Conservation (phyloP, 2,888 invertebrate species). For the Drosophila nr. perissopoda region DNA sequence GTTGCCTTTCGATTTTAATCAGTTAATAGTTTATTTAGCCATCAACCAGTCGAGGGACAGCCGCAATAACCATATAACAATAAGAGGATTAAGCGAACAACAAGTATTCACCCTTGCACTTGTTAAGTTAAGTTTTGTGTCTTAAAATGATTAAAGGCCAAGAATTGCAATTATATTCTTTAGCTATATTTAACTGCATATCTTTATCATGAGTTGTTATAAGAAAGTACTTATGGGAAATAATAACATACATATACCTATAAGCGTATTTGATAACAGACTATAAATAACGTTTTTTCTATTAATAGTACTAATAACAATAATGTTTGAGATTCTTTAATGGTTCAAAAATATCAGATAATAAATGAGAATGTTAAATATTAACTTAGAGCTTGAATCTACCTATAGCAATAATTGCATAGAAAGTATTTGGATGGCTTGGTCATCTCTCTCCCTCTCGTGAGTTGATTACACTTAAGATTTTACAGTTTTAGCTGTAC, state of each 20-base stretch:
- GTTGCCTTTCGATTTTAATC: slow-evolving; percentile 72
- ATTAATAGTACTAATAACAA: not conserved
- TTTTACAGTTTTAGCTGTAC: slow-evolving; percentile 37
- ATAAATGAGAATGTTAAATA: not conserved
- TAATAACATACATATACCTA: not conserved
- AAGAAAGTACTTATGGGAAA: not conserved
- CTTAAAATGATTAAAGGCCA: not conserved
- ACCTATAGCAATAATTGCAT: not conserved
- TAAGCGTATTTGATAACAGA: not conserved
- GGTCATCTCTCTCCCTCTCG: not conserved
- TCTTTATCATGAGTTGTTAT: not conserved
- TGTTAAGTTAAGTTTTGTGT: not conserved
- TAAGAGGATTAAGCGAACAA: not conserved
- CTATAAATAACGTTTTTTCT: not conserved
- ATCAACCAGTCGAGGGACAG: slow-evolving; percentile 23
- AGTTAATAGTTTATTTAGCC: slow-evolving; percentile 80
- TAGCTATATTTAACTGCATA: not conserved
- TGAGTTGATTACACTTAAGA: slow-evolving; percentile 31
- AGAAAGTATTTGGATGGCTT: slow-evolving; percentile 24
- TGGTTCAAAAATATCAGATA: not conserved
- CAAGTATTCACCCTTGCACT: not conserved
- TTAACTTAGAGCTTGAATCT: not conserved
- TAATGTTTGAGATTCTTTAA: not conserved
- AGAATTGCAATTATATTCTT: not conserved
- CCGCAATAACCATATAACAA: slow-evolving; percentile 8